phyloP scores from a whole-genome alignment of 2,888 invertebrate species.

The Epistrophella euchroma region DNA sequence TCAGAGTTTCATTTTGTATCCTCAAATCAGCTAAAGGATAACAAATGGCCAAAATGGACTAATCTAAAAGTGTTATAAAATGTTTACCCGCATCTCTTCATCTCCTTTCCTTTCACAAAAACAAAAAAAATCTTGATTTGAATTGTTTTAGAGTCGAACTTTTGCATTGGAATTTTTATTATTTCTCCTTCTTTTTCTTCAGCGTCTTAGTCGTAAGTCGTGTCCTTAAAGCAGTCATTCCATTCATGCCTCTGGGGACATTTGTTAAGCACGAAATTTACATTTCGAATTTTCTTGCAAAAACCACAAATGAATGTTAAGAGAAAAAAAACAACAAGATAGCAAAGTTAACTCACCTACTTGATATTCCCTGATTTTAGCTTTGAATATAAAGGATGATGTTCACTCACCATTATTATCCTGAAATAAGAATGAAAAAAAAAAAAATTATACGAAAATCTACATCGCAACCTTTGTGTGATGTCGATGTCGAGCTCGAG shows the following conservation, averaged over 20 bases:
- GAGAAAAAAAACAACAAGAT: slow-evolving; percentile 4
- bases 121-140: slow-evolving; percentile 40
- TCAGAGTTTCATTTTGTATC: slow-evolving; percentile 32
- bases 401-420: slow-evolving; percentile 11
- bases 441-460: slow-evolving; percentile 37
- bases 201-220: neutral
- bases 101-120: neutral
- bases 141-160: slow-evolving; percentile 57
- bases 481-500: neutral
- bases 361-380: slow-evolving; percentile 67
- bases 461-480: slow-evolving; percentile 50
- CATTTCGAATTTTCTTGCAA: slow-evolving; percentile 68
- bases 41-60: slow-evolving; percentile 32
- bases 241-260: slow-evolving; percentile 60
- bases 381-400: slow-evolving; percentile 33
- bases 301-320: slow-evolving; percentile 47
- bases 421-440: slow-evolving; percentile 12
- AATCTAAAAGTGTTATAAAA: slow-evolving; percentile 42
- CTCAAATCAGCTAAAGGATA: slow-evolving; percentile 52
- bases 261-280: slow-evolving; percentile 74
- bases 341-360: slow-evolving; percentile 66
- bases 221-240: slow-evolving; percentile 22
- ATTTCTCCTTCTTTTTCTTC: slow-evolving; percentile 31
- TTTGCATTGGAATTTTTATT: slow-evolving; percentile 44
- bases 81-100: slow-evolving; percentile 20